Conservation (phyloP, 2,113 vertebrate genomes). For the Tetrax tetrax region DNA sequence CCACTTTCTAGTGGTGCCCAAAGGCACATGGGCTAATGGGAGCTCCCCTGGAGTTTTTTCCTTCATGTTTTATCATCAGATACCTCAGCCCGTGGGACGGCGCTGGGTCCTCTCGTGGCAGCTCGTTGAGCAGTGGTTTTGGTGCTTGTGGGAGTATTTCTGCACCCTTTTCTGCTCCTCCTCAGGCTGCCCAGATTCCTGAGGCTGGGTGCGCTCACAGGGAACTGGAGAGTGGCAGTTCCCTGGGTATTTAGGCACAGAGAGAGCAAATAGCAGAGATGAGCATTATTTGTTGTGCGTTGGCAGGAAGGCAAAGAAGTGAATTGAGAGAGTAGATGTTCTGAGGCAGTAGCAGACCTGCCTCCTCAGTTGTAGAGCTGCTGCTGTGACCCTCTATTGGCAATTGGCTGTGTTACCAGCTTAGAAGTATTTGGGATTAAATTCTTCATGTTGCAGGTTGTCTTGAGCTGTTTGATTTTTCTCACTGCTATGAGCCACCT, state of each 20-base stretch:
- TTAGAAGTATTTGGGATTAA: background rate
- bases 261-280: background rate
- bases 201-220: background rate
- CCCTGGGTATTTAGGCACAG: background rate
- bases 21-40: background rate
- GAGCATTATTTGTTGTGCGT: background rate
- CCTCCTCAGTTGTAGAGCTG: background rate
- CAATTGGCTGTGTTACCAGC: background rate
- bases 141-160: background rate
- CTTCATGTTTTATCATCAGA: background rate
- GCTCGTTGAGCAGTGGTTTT: background rate
- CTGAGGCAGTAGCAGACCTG: background rate
- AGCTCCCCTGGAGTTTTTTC: background rate
- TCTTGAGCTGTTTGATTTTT: background rate
- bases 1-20: background rate
- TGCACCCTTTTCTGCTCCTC: background rate
- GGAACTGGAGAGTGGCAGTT: background rate
- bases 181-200: background rate
- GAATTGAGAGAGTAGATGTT: background rate
- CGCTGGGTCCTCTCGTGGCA: background rate
- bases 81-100: background rate
- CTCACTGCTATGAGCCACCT: no score
- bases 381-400: background rate
- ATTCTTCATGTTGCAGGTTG: background rate
- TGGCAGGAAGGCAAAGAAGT: background rate